Percentiles rank a stretch among this genome's conserved stretches.
These are phyloP conservation scores for Pelusios castaneus DNA, from an alignment of 2,113 vertebrate species.

Conservation along the genomic window DNA sequence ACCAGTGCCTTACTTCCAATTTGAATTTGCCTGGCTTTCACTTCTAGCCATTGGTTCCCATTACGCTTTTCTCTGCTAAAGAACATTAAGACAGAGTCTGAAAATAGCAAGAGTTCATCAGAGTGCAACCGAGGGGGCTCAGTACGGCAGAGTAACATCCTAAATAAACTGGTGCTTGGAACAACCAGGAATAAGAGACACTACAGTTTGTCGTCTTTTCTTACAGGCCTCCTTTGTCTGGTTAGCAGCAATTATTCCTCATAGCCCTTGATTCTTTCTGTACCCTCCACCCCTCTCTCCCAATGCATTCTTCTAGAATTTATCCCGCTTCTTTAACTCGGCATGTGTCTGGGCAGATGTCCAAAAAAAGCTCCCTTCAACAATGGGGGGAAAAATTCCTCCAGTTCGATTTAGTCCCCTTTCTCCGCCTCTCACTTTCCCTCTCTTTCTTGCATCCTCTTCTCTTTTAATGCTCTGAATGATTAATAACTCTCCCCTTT, in stretches of 20 bases:
- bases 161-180: conserved; percentile 53
- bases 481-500: conserved; percentile 74
- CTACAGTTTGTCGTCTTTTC: neutral
- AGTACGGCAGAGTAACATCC: neutral
- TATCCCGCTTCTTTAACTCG: conserved; percentile 82
- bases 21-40: neutral
- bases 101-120: neutral
- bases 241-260: neutral
- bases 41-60: fast-evolving
- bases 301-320: conserved; percentile 81
- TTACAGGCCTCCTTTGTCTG: conserved; percentile 72
- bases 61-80: neutral
- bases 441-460: conserved; percentile 71
- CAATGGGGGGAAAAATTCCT: conserved; percentile 72
- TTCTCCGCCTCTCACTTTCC: conserved; percentile 44
- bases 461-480: conserved; percentile 73
- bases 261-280: conserved; percentile 46
- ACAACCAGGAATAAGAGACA: neutral
- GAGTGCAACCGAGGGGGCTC: neutral
- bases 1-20: neutral
- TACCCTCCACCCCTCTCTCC: conserved; percentile 65
- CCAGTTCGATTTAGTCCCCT: conserved; percentile 65
- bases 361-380: conserved; percentile 84
- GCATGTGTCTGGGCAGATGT: conserved; percentile 98
- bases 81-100: neutral